These are phyloP conservation scores for Hoplodrina blanda DNA, from an alignment of 2,888 invertebrate genomes.

Conservation along the genomic window DNA sequence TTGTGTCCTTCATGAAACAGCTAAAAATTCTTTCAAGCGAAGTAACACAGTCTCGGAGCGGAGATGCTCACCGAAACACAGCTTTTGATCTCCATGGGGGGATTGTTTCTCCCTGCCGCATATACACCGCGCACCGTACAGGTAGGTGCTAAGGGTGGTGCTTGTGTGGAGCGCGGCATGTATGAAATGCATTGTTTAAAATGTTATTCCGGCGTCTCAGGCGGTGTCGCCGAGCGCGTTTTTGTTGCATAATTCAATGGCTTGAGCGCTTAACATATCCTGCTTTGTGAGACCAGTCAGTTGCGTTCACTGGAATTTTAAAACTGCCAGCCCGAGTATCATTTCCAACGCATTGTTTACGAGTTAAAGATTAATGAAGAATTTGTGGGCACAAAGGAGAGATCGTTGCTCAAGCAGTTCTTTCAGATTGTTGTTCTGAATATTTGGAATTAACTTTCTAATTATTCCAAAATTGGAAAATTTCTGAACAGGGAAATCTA, in stretches of 20 bases:
- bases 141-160: constrained; percentile 59
- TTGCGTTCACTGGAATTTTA: constrained; percentile 67
- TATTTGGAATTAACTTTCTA: constrained; percentile 12
- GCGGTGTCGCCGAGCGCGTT: constrained; percentile 70
- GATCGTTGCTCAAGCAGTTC: constrained; percentile 8
- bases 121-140: constrained; percentile 58
- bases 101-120: constrained; percentile 63
- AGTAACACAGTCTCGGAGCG: constrained; percentile 38
- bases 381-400: constrained; percentile 55
- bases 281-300: constrained; percentile 69
- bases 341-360: constrained; percentile 62
- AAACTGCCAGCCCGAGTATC: constrained; percentile 64
- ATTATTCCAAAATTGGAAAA: constrained; percentile 3
- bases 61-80: constrained; percentile 61
- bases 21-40: constrained; percentile 43
- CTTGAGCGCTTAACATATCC: constrained; percentile 74
- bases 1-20: constrained; percentile 53
- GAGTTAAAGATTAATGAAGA: constrained; percentile 61
- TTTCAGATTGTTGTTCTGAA: constrained; percentile 11
- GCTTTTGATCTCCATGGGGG: constrained; percentile 73
- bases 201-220: constrained; percentile 71
- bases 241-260: constrained; percentile 81
- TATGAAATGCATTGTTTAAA: constrained; percentile 76
- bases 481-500: background rate
- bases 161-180: constrained; percentile 58